Percentiles rank a stretch among this genome's conserved stretches.
phyloP scores from a whole-genome alignment of 2,113 vertebrate genomes.

The Bolborhynchus lineola region DNA sequence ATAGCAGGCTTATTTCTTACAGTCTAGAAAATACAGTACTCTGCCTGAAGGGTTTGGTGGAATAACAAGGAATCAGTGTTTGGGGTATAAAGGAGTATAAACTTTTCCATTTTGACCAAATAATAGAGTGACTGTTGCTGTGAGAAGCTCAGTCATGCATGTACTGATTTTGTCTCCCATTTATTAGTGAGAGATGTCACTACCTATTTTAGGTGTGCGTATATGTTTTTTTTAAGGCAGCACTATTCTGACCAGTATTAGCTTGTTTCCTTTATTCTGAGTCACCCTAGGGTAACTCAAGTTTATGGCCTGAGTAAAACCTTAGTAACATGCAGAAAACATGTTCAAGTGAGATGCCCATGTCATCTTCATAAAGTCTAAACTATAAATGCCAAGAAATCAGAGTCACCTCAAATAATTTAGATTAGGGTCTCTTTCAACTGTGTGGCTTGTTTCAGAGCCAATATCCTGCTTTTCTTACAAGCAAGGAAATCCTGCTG shows the following conservation, averaged over 20 bases:
- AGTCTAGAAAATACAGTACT: neutral
- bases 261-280: neutral
- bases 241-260: neutral
- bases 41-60: neutral
- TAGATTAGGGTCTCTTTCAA: conserved; percentile 22
- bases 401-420: neutral
- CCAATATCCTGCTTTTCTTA: conserved; percentile 41
- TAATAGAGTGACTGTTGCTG: neutral
- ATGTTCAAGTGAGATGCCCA: neutral
- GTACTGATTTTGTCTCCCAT: neutral
- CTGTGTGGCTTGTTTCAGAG: neutral
- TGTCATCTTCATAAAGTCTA: neutral
- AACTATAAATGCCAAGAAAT: conserved; percentile 28
- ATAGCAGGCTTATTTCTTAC: neutral
- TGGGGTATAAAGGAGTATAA: neutral
- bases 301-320: neutral
- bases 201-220: neutral
- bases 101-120: neutral
- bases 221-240: neutral
- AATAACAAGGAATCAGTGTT: neutral
- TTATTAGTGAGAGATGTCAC: neutral
- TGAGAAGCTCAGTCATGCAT: neutral
- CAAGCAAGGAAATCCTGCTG: conserved; percentile 34
- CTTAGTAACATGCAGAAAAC: neutral
- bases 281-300: neutral